Conservation (phyloP, 1,140 invertebrate species). For the Coenobita brevimanus region DNA sequence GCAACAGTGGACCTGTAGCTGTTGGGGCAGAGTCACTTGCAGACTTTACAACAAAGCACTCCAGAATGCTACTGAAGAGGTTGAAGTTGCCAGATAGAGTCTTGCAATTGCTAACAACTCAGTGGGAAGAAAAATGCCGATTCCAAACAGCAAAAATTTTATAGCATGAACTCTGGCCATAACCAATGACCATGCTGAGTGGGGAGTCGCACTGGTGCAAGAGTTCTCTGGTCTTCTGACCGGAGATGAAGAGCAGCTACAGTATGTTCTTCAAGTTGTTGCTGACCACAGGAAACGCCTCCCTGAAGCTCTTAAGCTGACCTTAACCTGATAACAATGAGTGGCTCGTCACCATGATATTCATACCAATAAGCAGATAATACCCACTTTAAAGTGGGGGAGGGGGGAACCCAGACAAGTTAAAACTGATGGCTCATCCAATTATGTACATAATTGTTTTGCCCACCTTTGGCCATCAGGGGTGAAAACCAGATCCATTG, state of each 20-base stretch:
- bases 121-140: conserved; percentile 2
- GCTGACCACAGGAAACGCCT: conserved; percentile 1
- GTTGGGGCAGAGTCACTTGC: background rate
- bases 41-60: background rate
- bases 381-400: background rate
- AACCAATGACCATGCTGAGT: conserved; percentile 21
- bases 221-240: conserved; percentile 19
- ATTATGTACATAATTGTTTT: too few species aligned
- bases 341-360: background rate
- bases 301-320: conserved; percentile 14
- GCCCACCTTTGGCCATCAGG: too few species aligned
- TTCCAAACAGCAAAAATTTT: conserved; percentile 30
- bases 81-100: conserved; percentile 19
- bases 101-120: conserved; percentile 12
- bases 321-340: conserved; percentile 8
- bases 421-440: background rate
- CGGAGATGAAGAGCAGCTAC: background rate
- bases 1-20: conserved; percentile 11
- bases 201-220: background rate
- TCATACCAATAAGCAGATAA: too few species aligned
- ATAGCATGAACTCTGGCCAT: conserved; percentile 21
- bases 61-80: conserved; percentile 29
- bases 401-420: conserved; percentile 14
- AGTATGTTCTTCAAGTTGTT: conserved; percentile 24
- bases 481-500: too few species aligned